Conservation (phyloP, 1,140 invertebrate genomes). For the Thaumatotibia leucotreta region DNA sequence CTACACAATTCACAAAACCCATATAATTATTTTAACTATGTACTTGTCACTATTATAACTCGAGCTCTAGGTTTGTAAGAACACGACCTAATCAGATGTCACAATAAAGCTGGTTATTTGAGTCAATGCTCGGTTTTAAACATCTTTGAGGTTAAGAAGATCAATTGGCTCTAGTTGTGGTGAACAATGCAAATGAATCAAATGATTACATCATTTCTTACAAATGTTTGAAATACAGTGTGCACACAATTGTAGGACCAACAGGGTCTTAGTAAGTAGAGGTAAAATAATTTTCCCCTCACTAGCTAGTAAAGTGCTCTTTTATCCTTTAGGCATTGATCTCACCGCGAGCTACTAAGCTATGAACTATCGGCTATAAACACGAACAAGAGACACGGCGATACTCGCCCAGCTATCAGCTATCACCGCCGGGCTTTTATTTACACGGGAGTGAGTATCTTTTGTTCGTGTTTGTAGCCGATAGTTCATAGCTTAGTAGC, state of each 20-base stretch:
- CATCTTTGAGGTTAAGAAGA: constrained; percentile 29
- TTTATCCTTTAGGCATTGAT: too few relatives aligned
- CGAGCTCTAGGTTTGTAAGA: background rate
- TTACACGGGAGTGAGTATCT: too few relatives aligned
- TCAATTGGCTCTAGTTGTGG: constrained; percentile 38
- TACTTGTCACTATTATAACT: background rate
- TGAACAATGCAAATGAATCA: background rate
- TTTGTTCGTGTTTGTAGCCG: too few relatives aligned
- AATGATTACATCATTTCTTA: background rate
- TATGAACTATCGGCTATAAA: too few relatives aligned
- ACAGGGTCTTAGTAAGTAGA: too few relatives aligned
- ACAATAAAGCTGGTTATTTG: background rate
- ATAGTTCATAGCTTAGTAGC: too few relatives aligned
- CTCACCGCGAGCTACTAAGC: too few relatives aligned
- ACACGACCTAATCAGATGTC: background rate
- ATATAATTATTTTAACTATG: background rate
- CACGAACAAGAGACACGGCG: too few relatives aligned
- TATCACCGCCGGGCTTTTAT: too few relatives aligned
- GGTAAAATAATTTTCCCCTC: too few relatives aligned
- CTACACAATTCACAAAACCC: background rate
- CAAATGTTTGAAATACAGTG: background rate
- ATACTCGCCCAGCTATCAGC: too few relatives aligned
- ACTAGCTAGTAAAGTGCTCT: too few relatives aligned
- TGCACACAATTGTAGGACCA: background rate
- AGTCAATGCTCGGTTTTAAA: background rate